Conservation (phyloP, 2,888 invertebrate genomes). For the Habroteleia sp. region DNA sequence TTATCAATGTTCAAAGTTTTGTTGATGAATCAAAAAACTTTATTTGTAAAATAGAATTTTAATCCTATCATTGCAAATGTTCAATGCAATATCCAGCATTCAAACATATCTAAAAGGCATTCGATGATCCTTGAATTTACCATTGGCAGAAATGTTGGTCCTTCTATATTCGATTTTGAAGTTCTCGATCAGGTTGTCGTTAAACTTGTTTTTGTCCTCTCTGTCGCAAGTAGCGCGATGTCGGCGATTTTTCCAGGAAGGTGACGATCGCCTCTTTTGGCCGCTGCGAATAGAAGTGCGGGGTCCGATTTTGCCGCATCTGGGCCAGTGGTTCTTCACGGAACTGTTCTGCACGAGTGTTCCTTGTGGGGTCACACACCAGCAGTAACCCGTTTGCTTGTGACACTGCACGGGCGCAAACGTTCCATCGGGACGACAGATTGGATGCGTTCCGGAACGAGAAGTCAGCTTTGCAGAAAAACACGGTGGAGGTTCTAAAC, state of each 20-base stretch:
- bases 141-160: constrained; percentile 75
- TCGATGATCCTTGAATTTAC: too few species aligned
- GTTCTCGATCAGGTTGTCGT: constrained; percentile 90
- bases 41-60: too few species aligned
- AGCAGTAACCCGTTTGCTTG: constrained; percentile 88
- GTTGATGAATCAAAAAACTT: too few species aligned
- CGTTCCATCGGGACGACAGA: constrained; percentile 91
- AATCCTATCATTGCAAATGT: too few species aligned
- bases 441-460: constrained; percentile 86
- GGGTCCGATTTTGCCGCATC: constrained; percentile 82
- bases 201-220: constrained; percentile 89
- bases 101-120: too few species aligned
- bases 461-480: constrained; percentile 80
- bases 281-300: constrained; percentile 69
- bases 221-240: constrained; percentile 84
- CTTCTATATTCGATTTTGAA: constrained; percentile 89
- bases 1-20: too few species aligned
- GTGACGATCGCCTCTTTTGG: constrained; percentile 72
- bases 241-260: constrained; percentile 71
- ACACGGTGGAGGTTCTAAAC: constrained; percentile 80
- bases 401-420: constrained; percentile 94
- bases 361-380: constrained; percentile 94
- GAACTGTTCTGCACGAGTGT: constrained; percentile 91
- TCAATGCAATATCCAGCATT: too few species aligned
- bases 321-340: constrained; percentile 86